Evolutionary conservation across 35 echinoderm and acorn worm species (phyloP), one percentile per base, ranked within the genome.

Genomic region (Lytechinus variegatus): DNA sequence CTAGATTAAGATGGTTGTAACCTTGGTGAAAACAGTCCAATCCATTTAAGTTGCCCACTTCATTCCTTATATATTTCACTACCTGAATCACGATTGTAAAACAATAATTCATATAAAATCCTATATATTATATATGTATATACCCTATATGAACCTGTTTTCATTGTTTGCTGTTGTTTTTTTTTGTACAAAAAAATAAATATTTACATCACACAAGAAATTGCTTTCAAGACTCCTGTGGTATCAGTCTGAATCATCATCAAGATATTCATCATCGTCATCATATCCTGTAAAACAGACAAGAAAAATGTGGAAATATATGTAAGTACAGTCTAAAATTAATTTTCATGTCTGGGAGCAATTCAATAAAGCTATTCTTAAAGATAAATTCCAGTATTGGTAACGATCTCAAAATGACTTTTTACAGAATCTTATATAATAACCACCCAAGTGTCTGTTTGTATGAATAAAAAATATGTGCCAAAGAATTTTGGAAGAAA

Each of bases 181-280:
- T n/a, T 89, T 90, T 90, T 90, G 88, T 90, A 90, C 88, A 90
- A 90, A 90, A 71, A 90, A 90, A 90, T 90, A 90, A 90, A 90
- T 90, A 90, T 90, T 90, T 90, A 90, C 88, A 90, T 90, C 88
- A 90, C 88, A 90, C 88, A 54, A 90, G 52, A 90, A 19, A 54
- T 16, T 9, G 88, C 13, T 54, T 28, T 44, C 88, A 21, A 44
- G 88, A 14, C 88, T 52, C 4, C 88, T 90, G 29, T 90, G 27
- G 52, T 44, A 19, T 33, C 24, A 90, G 88, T 90, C 88, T 52
- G 88, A 90, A 90, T 90, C 88, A 10, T 90, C 88, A 90, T 90
- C 88, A 19, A 90, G 88, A 54, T 90, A 90, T 44, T 90, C 88
- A 90, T 90, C 88, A 52, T 90, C 88, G 52, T 90, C 52, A 10